phyloP scores from a whole-genome alignment of 2,888 invertebrate genomes.

The Yponomeuta plumbellus region DNA sequence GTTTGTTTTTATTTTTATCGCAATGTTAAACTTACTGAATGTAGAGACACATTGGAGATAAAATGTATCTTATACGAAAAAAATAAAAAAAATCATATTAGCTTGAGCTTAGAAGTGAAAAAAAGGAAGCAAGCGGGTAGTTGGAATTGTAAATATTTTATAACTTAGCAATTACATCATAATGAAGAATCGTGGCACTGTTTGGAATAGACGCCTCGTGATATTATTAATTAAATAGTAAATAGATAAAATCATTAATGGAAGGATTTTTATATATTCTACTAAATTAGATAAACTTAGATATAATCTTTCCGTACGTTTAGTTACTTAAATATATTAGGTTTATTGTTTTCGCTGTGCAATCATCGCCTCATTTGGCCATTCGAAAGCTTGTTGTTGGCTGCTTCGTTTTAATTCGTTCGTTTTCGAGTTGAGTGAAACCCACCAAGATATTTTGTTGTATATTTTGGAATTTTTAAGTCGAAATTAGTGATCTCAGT shows the following conservation, averaged over 20 bases:
- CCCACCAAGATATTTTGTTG: slow-evolving; percentile 26
- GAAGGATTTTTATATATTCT: slow-evolving; percentile 75
- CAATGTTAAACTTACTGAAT: slow-evolving; percentile 55
- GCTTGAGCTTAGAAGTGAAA: slow-evolving; percentile 59
- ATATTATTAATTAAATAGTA: slow-evolving; percentile 74
- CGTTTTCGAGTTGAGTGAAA: slow-evolving; percentile 37
- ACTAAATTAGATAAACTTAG: slow-evolving; percentile 73
- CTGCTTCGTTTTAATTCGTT: slow-evolving; percentile 46
- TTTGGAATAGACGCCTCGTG: slow-evolving; percentile 69
- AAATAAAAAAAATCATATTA: slow-evolving; percentile 37
- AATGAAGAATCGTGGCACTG: slow-evolving; percentile 62
- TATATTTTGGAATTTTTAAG: slow-evolving; percentile 34
- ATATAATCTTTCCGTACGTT: slow-evolving; percentile 58
- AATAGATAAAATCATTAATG: slow-evolving; percentile 74
- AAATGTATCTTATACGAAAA: not conserved
- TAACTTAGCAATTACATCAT: slow-evolving; percentile 59
- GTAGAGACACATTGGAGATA: slow-evolving; percentile 24
- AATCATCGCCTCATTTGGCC: slow-evolving; percentile 60
- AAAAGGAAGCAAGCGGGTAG: slow-evolving; percentile 64
- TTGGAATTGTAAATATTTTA: slow-evolving; percentile 69
- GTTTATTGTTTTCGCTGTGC: slow-evolving; percentile 74
- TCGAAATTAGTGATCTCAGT: slow-evolving; percentile 67
- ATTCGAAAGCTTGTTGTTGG: slow-evolving; percentile 56
- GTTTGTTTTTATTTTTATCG: slow-evolving; percentile 69
- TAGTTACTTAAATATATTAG: slow-evolving; percentile 45